Evolutionary conservation across 2,113 vertebrate species (phyloP).

Genomic region (Sus scrofa): T2T-Sscrofa CM000823.6:27938001-27938500

Average conservation of each 20-base stretch:
- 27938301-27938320: conserved; percentile 67
- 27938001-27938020: conserved; percentile 79
- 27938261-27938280: conserved; percentile 73
- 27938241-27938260: conserved; percentile 19
- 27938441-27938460: conserved; percentile 46
- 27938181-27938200: conserved; percentile 9
- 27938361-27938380: conserved; percentile 76
- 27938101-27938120: conserved; percentile 78
- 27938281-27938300: conserved; percentile 72
- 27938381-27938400: conserved; percentile 64
- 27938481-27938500: not conserved
- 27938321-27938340: conserved; percentile 83
- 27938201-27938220: not conserved
- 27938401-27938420: conserved; percentile 51
- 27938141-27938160: conserved; percentile 83
- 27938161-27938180: conserved; percentile 59
- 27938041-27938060: conserved; percentile 85
- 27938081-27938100: conserved; percentile 83
- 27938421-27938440: conserved; percentile 53
- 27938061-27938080: conserved; percentile 87
- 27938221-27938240: conserved; percentile 72
- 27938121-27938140: conserved; percentile 84
- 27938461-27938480: not conserved
- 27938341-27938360: conserved; percentile 80
- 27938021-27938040: conserved; percentile 81